These are phyloP conservation scores for Drosophila mimetica DNA, from an alignment of 2,888 invertebrate genomes.

Conservation along the genomic window DNA sequence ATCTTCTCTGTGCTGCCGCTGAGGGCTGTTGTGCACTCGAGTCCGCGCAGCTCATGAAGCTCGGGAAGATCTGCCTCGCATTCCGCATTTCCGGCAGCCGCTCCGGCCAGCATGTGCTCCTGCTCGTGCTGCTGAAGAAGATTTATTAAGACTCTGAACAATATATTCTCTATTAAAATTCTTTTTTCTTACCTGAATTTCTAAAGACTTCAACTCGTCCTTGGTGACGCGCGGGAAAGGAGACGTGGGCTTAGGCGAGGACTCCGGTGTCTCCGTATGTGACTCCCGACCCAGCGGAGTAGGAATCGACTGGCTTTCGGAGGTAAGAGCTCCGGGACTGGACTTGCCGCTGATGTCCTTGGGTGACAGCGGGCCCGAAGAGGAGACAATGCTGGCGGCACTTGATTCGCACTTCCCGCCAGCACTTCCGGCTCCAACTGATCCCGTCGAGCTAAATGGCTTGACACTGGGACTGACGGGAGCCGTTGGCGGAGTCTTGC, in stretches of 20 bases:
- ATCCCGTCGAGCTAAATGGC: slow-evolving; percentile 84
- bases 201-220: slow-evolving; percentile 79
- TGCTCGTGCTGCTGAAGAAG: slow-evolving; percentile 41
- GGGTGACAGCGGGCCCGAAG: slow-evolving; percentile 84
- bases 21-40: slow-evolving; percentile 79
- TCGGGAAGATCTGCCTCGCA: slow-evolving; percentile 82
- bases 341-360: slow-evolving; percentile 84
- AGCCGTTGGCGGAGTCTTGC: slow-evolving; percentile 88
- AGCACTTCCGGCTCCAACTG: slow-evolving; percentile 55
- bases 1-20: slow-evolving; percentile 83
- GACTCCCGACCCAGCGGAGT: slow-evolving; percentile 87
- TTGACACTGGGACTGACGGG: slow-evolving; percentile 88
- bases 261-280: slow-evolving; percentile 85
- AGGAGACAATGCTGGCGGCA: slow-evolving; percentile 64
- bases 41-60: slow-evolving; percentile 78
- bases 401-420: slow-evolving; percentile 64
- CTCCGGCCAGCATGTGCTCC: slow-evolving; percentile 56
- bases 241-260: slow-evolving; percentile 84
- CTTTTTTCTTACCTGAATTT: slow-evolving; percentile 56
- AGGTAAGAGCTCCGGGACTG: slow-evolving; percentile 84
- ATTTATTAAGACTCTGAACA: no score
- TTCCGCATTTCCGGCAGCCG: slow-evolving; percentile 36
- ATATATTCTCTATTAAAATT: background rate
- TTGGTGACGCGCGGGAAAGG: slow-evolving; percentile 83
- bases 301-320: slow-evolving; percentile 86